These are phyloP conservation scores for Engystomops pustulosus DNA, from an alignment of 2,113 vertebrate genomes.

Conservation along the genomic window DNA sequence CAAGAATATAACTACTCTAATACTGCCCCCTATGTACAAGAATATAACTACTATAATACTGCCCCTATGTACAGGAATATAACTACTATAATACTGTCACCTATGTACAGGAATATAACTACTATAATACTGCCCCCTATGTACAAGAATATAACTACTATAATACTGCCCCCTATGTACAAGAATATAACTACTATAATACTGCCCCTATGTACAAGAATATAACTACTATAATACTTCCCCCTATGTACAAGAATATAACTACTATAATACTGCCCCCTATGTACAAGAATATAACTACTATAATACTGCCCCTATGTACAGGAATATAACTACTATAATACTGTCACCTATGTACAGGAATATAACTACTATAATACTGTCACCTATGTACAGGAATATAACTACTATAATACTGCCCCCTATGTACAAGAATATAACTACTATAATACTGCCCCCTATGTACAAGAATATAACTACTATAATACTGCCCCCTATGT, in stretches of 20 bases:
- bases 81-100: background rate
- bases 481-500: too few relatives aligned
- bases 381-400: too few relatives aligned
- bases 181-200: slow-evolving; percentile 2
- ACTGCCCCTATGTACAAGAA: background rate
- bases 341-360: too few relatives aligned
- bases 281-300: background rate
- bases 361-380: too few relatives aligned
- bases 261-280: background rate
- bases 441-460: too few relatives aligned
- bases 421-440: too few relatives aligned
- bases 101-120: too few relatives aligned
- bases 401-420: too few relatives aligned
- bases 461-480: too few relatives aligned
- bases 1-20: background rate
- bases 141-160: slow-evolving; percentile 1
- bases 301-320: background rate
- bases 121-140: background rate
- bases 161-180: background rate
- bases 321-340: too few relatives aligned
- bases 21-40: background rate
- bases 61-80: background rate
- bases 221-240: background rate
- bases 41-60: slow-evolving; percentile 1
- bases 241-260: background rate